Evolutionary conservation across 2,113 vertebrate species (phyloP), one percentile per base, ranked within the genome.

Genomic region (Thinocorus orbignyianus): DNA sequence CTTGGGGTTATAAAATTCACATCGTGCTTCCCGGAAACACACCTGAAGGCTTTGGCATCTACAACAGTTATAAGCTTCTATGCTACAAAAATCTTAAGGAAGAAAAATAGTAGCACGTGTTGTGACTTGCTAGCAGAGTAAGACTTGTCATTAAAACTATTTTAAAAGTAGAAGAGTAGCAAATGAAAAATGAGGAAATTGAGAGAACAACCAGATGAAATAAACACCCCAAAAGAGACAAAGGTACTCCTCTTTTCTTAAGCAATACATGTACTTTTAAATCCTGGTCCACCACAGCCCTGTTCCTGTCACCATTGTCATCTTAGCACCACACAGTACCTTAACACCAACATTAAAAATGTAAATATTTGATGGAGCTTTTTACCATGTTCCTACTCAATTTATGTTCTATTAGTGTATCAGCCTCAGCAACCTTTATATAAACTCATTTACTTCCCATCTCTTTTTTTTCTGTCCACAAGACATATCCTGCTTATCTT

Each of bases 401-500:
- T 84, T 90, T 94, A 81, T 46, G 49, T 71, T 94, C 77, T 86
- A 89, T 83, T 74, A 92, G 23, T 49, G 51, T 83, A 92, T 57
- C 83, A 93, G 91, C 77, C 52, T 90, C 87, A 93, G 80, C 41
- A 95, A 61, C 13, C 17, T 86, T 93, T 84, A 81, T 81, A 96
- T 78, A 93, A 92, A 96, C 71, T 79, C 71, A 65, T 58, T 81
- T 76, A 81, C 73, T 92, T 88, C 60, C 80, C 55, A 94, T 77
- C 26, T 49, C 69, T 64, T 72, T 88, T 94, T 88, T 91, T 94
- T 81, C 81, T 54, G 51, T 71, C 90, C 65, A 88, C 31, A 57
- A 94, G 82, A 91, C 77, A 86, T 48, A 93, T 90, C 61, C 86
- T 84, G 69, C 85, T 79, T 94, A 39, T 93, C 91, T 95, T 97